phyloP scores from a whole-genome alignment of 2,113 vertebrate genomes.

The Bettongia penicillata region DNA sequence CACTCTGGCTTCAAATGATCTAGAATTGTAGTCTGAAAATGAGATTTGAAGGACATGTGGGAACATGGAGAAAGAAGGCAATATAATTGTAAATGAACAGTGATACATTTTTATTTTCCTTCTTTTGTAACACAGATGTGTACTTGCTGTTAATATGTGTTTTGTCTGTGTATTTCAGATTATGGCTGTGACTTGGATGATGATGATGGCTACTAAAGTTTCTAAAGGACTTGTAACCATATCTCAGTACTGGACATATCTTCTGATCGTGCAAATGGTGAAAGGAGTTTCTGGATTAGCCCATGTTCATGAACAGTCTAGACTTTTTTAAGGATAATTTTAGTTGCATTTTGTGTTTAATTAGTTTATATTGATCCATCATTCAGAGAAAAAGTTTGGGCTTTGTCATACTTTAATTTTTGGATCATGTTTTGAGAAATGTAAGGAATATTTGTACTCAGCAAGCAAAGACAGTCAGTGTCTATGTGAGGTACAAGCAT shows the following conservation, averaged over 20 bases:
- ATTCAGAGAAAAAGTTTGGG: slow-evolving; percentile 58
- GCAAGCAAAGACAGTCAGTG: background rate
- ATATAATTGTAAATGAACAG: background rate
- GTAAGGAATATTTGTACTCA: slow-evolving; percentile 47
- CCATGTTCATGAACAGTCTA: slow-evolving; percentile 35
- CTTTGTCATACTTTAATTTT: slow-evolving; percentile 50
- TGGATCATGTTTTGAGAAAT: slow-evolving; percentile 67
- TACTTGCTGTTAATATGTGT: background rate
- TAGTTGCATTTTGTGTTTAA: slow-evolving; percentile 65
- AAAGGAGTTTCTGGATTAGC: background rate
- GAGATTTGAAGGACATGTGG: background rate
- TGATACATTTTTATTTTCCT: background rate
- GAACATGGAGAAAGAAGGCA: background rate
- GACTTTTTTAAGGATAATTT: slow-evolving; percentile 63
- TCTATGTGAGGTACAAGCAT: background rate
- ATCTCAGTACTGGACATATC: background rate
- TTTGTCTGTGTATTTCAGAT: slow-evolving; percentile 84
- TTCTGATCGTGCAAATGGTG: background rate
- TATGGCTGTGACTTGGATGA: slow-evolving; percentile 93
- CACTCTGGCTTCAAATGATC: background rate
- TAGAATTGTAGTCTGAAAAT: background rate
- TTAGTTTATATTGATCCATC: slow-evolving; percentile 70
- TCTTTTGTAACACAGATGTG: background rate
- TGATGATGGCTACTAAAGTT: slow-evolving; percentile 87
- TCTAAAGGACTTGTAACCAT: slow-evolving; percentile 11